Base-by-base conservation (phyloP, 2,888 invertebrate genomes). In the Erpobdella octoculata region DNA sequence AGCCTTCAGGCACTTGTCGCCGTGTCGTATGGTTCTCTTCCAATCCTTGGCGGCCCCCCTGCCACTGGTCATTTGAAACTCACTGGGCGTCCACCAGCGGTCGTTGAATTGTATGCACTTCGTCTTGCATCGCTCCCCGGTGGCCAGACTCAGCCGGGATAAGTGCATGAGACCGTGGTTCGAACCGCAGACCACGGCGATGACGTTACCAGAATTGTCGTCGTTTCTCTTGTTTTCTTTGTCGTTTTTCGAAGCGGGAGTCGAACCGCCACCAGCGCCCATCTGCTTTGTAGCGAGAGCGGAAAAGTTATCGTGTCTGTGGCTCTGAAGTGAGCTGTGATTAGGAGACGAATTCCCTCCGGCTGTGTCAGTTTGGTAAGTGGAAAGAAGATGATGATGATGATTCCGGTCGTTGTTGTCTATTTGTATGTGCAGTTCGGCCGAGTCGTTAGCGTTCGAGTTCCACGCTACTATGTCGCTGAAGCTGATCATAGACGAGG, bases 31-130 rank as follows among this genome's bases (percentile, higher is more conserved):
- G 18, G 71, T 71, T 36, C 71, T 31, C 71, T 71, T 71, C 71
- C 71, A 71, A 37, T 71, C 71, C 58, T 71, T 71, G 28, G 71
- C 71, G 12, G 71, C 71, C 21, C 66, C 71, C 35, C 71, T 15
- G 28, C 71, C 71, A 53, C 71, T 71, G 36, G 64, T 64, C 53
- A 71, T 46, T 33, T 71, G 71, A 46, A 71, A 71, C 64, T 71
- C 71, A 58, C 64, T 71, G 33, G 71, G 71, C 31, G 71, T 71
- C 66, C 62, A 67, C 71, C 71, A 71, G 25, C 41, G 46, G 65
- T 48, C 66, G 31, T 53, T 48, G 71, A 66, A 67, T 0, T 37
- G 38, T 21, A 71, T 64, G 59, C 71, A 71, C 67, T 67, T 71
- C 15, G 36, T 71, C 38, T 41, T 37, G 53, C 71, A 71, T 35